Conservation (phyloP, 2,113 vertebrate species). For the Gambusia affinis region DNA sequence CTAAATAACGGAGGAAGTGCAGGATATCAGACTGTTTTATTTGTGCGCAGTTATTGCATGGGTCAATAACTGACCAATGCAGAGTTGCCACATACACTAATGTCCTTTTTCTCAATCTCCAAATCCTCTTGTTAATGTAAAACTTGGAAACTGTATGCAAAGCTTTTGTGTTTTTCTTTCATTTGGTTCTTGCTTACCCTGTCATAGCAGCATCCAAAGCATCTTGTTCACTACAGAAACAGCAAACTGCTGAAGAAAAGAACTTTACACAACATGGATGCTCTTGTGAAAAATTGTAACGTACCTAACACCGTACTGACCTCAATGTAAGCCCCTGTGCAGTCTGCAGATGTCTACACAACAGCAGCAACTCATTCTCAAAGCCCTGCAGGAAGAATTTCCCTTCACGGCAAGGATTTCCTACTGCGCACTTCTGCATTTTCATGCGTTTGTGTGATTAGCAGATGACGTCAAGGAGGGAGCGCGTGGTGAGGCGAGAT, state of each 20-base stretch:
- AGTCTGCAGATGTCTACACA: constrained; percentile 18
- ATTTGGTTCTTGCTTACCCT: constrained; percentile 30
- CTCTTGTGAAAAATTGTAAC: constrained; percentile 43
- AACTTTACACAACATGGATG: constrained; percentile 21
- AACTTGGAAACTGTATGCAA: not conserved
- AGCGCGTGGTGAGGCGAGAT: constrained; percentile 66
- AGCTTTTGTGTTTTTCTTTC: not conserved
- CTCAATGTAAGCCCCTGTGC: constrained; percentile 18
- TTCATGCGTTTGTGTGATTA: constrained; percentile 14
- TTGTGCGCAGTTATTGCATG: no score
- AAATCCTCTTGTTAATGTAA: not conserved
- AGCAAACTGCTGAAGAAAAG: constrained; percentile 60
- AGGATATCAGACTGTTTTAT: not conserved
- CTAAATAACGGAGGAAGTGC: not conserved
- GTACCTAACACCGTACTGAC: constrained; percentile 57
- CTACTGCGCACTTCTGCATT: not conserved
- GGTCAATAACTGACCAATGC: no score
- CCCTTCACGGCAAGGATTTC: not conserved
- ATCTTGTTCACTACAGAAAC: constrained; percentile 22
- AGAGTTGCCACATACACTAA: not conserved
- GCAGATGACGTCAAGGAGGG: constrained; percentile 50
- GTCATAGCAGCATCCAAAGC: constrained; percentile 44
- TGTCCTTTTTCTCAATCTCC: not conserved
- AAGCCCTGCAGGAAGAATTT: not conserved
- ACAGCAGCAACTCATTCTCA: not conserved